phyloP scores from a whole-genome alignment of 1,140 invertebrate genomes.

The Ceratitis capitata region DNA sequence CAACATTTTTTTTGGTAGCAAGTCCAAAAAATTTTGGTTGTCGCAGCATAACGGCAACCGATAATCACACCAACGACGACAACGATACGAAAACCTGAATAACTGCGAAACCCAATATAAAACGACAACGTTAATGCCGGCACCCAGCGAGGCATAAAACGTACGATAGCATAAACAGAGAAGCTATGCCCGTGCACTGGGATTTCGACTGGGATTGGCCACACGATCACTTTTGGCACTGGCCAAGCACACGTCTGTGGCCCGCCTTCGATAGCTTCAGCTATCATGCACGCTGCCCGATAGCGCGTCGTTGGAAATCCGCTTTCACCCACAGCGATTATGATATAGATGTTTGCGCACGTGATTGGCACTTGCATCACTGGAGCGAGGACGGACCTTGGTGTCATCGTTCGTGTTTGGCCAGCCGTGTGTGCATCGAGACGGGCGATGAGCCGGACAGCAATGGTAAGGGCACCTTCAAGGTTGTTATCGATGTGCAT shows the following conservation, averaged over 20 bases:
- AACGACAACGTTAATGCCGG: slow-evolving; percentile 32
- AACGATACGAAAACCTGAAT: slow-evolving; percentile 10
- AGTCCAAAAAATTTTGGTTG: slow-evolving; percentile 62
- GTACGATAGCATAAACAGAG: not conserved
- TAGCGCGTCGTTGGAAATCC: slow-evolving; percentile 49
- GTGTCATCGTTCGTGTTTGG: slow-evolving; percentile 60
- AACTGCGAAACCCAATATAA: too few relatives aligned
- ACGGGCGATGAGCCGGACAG: slow-evolving; percentile 55
- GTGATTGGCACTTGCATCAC: slow-evolving; percentile 57
- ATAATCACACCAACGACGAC: not conserved
- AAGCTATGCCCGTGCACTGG: slow-evolving; percentile 57
- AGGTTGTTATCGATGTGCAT: slow-evolving; percentile 60
- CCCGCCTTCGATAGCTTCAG: slow-evolving; percentile 44
- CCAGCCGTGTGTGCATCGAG: slow-evolving; percentile 56
- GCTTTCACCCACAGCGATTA: slow-evolving; percentile 54
- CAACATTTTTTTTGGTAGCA: slow-evolving; percentile 62
- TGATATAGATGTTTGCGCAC: slow-evolving; percentile 57
- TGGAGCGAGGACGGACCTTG: slow-evolving; percentile 54
- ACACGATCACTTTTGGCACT: slow-evolving; percentile 46
- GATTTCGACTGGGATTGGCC: slow-evolving; percentile 49
- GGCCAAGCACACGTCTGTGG: slow-evolving; percentile 44
- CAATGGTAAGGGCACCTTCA: slow-evolving; percentile 58
- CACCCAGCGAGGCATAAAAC: not conserved
- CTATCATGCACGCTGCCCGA: slow-evolving; percentile 49
- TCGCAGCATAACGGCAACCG: slow-evolving; percentile 45